Evolutionary conservation across 2,888 invertebrate species (phyloP).

Genomic region (Andrena marginata): DNA sequence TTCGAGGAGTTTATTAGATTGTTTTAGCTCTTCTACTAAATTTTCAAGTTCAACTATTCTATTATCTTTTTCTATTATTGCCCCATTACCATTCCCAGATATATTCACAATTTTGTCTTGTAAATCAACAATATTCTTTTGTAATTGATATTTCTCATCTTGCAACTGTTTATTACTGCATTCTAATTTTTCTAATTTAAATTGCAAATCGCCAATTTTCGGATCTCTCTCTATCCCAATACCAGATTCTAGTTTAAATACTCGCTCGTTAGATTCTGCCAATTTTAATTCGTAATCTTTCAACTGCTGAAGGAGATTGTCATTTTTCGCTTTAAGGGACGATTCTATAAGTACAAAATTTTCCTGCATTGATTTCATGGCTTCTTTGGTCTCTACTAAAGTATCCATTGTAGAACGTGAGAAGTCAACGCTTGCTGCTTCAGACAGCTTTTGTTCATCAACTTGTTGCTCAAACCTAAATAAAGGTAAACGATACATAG

Average conservation of each 20-base stretch:
- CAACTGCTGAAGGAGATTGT: slow-evolving; percentile 86
- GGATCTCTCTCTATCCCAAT: slow-evolving; percentile 74
- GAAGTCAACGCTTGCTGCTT: slow-evolving; percentile 76
- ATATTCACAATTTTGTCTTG: slow-evolving; percentile 78
- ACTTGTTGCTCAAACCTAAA: slow-evolving; percentile 76
- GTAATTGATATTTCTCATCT: slow-evolving; percentile 81
- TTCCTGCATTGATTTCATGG: slow-evolving; percentile 93
- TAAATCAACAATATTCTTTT: slow-evolving; percentile 78
- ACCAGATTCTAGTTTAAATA: slow-evolving; percentile 78
- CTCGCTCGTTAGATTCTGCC: slow-evolving; percentile 79
- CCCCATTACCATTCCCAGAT: slow-evolving; percentile 68
- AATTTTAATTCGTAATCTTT: slow-evolving; percentile 87
- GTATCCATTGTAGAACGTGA: slow-evolving; percentile 87
- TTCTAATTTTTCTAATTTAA: slow-evolving; percentile 77
- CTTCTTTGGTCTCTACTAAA: slow-evolving; percentile 91
- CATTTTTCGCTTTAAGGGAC: slow-evolving; percentile 90
- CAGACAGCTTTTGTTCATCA: slow-evolving; percentile 74
- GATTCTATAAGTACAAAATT: slow-evolving; percentile 90
- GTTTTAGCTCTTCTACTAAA: slow-evolving; percentile 81
- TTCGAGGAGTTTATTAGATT: slow-evolving; percentile 78
- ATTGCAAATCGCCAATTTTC: slow-evolving; percentile 73
- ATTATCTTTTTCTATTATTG: slow-evolving; percentile 79
- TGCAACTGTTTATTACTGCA: slow-evolving; percentile 75
- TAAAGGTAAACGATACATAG: slow-evolving; percentile 16
- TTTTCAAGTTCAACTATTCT: slow-evolving; percentile 85